Percentiles rank a stretch among this genome's conserved stretches.
Evolutionary conservation across 2,888 invertebrate species (phyloP).

Genomic region (Parnassius orleans): DNA sequence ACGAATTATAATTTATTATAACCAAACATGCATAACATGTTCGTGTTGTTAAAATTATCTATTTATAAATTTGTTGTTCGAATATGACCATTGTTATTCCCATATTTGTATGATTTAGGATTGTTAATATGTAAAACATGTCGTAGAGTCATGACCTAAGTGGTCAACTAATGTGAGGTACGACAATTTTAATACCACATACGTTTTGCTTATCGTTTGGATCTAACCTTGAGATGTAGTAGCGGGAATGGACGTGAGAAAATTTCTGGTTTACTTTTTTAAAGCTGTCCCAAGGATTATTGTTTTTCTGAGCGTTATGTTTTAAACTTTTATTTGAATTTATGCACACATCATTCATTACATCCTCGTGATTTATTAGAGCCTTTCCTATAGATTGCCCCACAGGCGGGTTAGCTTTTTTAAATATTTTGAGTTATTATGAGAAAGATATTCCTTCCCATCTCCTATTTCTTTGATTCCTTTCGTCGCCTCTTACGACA

Average conservation of each 20-base stretch:
- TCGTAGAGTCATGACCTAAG: slow-evolving; percentile 52
- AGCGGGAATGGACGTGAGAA: slow-evolving; percentile 59
- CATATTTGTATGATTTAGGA: slow-evolving; percentile 21
- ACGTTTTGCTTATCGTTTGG: slow-evolving; percentile 46
- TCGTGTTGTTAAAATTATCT: slow-evolving; percentile 9
- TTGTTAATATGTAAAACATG: slow-evolving; percentile 45
- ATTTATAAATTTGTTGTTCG: slow-evolving; percentile 4
- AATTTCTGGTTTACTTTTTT: slow-evolving; percentile 36
- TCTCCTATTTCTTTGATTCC: no score
- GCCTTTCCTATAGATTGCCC: no score
- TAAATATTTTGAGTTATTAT: no score
- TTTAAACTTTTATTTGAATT: no score
- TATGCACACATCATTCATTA: no score
- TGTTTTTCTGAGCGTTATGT: no score
- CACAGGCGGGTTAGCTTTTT: no score
- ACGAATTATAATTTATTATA: slow-evolving; percentile 26
- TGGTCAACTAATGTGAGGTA: slow-evolving; percentile 56
- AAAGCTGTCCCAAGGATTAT: neutral
- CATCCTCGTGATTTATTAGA: no score
- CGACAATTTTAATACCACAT: slow-evolving; percentile 47
- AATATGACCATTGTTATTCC: slow-evolving; percentile 18
- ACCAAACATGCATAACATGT: neutral
- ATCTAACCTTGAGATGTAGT: slow-evolving; percentile 63
- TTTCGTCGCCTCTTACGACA: no score
- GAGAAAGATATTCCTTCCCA: no score